A percentile compares a stretch with the other conserved stretches of the same genome.
Conservation (phyloP, 2,113 vertebrate genomes). For the Heterochromis multidens region DNA sequence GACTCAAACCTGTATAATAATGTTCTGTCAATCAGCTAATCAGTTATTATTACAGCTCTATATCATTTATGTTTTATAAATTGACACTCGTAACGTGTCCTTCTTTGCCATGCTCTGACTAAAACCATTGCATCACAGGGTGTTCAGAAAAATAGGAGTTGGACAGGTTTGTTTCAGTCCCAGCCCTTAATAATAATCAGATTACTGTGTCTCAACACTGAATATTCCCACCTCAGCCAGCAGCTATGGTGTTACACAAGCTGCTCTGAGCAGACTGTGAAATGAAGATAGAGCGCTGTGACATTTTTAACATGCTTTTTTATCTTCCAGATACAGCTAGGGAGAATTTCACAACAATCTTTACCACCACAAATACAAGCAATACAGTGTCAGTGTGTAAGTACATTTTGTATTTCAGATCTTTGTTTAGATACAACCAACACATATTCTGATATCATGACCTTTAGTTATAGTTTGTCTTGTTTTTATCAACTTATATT, state of each 20-base stretch:
- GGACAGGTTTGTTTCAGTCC: conserved; percentile 10
- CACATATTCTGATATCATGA: not conserved
- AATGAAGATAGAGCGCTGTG: not conserved
- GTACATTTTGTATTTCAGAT: not conserved
- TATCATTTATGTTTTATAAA: no score
- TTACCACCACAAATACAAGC: not conserved
- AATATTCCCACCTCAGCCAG: not conserved
- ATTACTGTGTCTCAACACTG: conserved; percentile 41
- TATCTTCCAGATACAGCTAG: conserved; percentile 26
- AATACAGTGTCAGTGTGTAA: conserved; percentile 39
- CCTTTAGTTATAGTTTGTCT: not conserved
- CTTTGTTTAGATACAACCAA: not conserved
- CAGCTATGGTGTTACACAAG: conserved; percentile 27
- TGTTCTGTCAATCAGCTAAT: not conserved
- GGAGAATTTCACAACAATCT: not conserved
- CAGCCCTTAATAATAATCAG: conserved; percentile 40
- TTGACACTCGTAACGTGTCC: not conserved
- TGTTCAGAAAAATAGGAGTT: not conserved
- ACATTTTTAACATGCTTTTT: conserved; percentile 32
- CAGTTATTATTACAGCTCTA: not conserved
- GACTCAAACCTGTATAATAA: no score
- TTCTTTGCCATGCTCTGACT: not conserved
- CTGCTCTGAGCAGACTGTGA: not conserved
- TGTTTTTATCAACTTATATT: not conserved
- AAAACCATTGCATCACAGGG: not conserved